Evolutionary conservation across 92 coral and sea anemone genomes (phyloP), one percentile per base, ranked within the genome.

Genomic region (Desmophyllum pertusum): DNA sequence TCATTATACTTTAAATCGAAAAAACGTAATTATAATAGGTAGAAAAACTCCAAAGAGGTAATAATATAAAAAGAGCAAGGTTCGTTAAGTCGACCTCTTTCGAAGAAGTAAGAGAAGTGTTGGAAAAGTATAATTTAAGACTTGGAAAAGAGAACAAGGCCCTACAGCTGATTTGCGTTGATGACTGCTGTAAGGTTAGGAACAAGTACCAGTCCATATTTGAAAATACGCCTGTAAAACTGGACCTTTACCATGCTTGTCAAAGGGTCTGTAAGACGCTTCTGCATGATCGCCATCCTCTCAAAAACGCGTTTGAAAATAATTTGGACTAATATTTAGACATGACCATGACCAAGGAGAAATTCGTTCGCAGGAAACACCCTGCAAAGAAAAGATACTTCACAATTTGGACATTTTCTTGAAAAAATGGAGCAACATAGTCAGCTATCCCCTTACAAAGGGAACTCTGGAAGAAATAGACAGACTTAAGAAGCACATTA

Each of bases 211-310:
- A 81, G 35, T 40, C 53, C 14, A 65, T 91, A 40, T 85, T 91
- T 66, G 52, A 87, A 2, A 75, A 78, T 52, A 63, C 83, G n/a
- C 76, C 86, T 31, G 88, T 88, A 7, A 88, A 88, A 65, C 77
- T 81, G 3, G 95, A 91, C 62, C 41, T 88, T 27, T 88, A 70
- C 66, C 92, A 91, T 38, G 92, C 88, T 19, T 85, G 95, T 62
- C 92, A 59, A 27, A 38, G 45, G 42, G 78, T 83, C 6, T 59
- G 71, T 25, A 73, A 59, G 73, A 23, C 73, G 27, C 18, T 39
- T 73, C 41, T 50, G 4, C 61, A 72, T 30, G 61, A 13, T n/a
- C 67, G 50, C n/a, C 85, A 78, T 63, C 71, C 57, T 27, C 30
- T 61, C 10, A 53, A 51, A 62, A 53, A 29, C 61, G n/a, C 71